These are phyloP conservation scores for Platycercus adscitus DNA, from an alignment of 2,113 vertebrate species.

Conservation along the genomic window DNA sequence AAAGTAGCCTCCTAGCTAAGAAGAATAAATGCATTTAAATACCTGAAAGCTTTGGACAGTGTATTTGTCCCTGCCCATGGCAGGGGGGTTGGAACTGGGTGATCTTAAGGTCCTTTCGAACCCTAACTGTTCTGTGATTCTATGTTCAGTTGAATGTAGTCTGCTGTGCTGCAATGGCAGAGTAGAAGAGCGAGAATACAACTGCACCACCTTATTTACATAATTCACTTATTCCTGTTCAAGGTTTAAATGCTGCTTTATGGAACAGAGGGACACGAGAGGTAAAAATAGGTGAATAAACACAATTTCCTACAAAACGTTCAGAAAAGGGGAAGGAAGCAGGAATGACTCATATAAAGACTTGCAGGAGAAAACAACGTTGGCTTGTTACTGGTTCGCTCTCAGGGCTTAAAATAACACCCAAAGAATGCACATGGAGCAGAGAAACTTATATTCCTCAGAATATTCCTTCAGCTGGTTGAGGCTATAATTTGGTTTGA, in stretches of 20 bases:
- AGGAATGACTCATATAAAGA: background rate
- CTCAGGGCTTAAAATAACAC: background rate
- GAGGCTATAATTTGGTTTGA: background rate
- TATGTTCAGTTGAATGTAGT: background rate
- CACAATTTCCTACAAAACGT: background rate
- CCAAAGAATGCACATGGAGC: accelerated
- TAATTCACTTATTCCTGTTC: background rate
- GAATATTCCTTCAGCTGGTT: background rate
- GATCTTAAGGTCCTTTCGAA: too few species aligned
- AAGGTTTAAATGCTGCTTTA: background rate
- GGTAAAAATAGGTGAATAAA: background rate
- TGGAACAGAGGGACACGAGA: accelerated
- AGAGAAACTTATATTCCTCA: background rate
- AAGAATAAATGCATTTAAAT: background rate
- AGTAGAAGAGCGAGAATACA: background rate
- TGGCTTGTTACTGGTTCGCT: background rate
- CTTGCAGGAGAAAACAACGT: background rate
- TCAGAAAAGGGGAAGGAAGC: background rate
- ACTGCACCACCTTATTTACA: background rate
- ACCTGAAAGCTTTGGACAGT: background rate
- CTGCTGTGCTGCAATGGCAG: background rate
- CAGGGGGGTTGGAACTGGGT: too few species aligned
- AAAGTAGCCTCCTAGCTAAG: background rate
- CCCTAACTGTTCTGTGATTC: background rate
- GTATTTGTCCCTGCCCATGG: too few species aligned